Base-by-base conservation (phyloP, 2,888 invertebrate species). In the Spodoptera picta region DNA sequence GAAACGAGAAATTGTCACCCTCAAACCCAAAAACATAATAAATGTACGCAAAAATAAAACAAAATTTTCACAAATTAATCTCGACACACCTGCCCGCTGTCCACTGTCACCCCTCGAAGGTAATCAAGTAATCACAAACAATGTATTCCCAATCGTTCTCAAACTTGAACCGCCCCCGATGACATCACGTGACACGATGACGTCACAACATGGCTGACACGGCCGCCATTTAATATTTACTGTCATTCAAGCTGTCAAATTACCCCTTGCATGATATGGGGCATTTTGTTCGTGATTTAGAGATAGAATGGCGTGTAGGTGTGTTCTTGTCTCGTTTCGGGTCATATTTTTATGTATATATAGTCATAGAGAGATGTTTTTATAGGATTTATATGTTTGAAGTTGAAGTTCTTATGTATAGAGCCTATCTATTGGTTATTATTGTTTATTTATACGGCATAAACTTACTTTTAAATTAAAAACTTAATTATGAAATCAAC, bases 201-300 rank as follows among this genome's bases (percentile, higher is more conserved):
- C 23, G 53, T 24, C 27, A 59, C 9, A 6, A 19, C 55, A 23
- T 14, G 19, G 14, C 52, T 14, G 47, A 6, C 11, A 9, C n/a
- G 27, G 31, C 10, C 24, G 24, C 27, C 23, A 56, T 69, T 75
- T 75, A 56, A 53, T 69, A 69, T 69, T 69, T 69, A 75, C 74
- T 53, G 51, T 55, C 43, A 36, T 36, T 36, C 55, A 69, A 46
- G 44, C 54, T 46, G 75, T 61, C 56, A 56, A 56, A 61, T 56
- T 52, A 45, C 12, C 45, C 23, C 41, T 56, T 12, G 24, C 50
- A 45, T 10, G 52, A 46, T 42, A 57, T 48, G 51, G 65, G 65
- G 42, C 36, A 53, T 64, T 66, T 49, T 58, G 45, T 47, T 31
- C 46, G 68, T 46, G 23, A 31, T 44, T 41, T 50, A 31, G 0